Conservation (phyloP, 2,888 invertebrate genomes). For the Phragmatobia fuliginosa region DNA sequence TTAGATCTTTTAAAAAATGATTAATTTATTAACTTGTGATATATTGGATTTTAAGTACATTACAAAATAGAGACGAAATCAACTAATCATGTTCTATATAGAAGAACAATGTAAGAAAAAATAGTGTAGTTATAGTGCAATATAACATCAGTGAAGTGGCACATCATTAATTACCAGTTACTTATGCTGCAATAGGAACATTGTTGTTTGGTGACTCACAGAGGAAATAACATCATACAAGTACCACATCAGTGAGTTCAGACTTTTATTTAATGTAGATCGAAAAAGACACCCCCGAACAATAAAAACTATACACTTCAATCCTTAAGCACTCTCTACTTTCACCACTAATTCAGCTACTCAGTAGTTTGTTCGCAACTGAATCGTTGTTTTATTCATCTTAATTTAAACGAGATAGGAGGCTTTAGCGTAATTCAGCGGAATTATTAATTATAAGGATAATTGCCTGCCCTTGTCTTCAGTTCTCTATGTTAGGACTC, state of each 20-base stretch:
- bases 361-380: slow-evolving; percentile 18
- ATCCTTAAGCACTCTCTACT: not conserved
- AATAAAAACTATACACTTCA: not conserved
- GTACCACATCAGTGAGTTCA: not conserved
- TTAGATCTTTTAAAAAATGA: too few species aligned
- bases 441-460: slow-evolving; percentile 60
- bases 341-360: slow-evolving; percentile 12
- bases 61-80: too few species aligned
- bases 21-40: too few species aligned
- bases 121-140: too few species aligned
- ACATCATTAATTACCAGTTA: too few species aligned
- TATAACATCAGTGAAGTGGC: too few species aligned
- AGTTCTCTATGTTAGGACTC: slow-evolving; percentile 44
- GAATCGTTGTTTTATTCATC: slow-evolving; percentile 48
- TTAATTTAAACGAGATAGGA: slow-evolving; percentile 46
- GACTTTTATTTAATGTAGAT: not conserved
- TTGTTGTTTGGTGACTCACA: not conserved
- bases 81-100: too few species aligned
- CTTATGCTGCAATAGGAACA: not conserved
- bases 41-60: too few species aligned
- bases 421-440: slow-evolving; percentile 45
- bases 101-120: too few species aligned
- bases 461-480: slow-evolving; percentile 56
- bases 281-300: not conserved
- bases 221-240: too few species aligned